phyloP scores from a whole-genome alignment of 2,797 vertebrate species.

The Peromyscus eremicus region DNA sequence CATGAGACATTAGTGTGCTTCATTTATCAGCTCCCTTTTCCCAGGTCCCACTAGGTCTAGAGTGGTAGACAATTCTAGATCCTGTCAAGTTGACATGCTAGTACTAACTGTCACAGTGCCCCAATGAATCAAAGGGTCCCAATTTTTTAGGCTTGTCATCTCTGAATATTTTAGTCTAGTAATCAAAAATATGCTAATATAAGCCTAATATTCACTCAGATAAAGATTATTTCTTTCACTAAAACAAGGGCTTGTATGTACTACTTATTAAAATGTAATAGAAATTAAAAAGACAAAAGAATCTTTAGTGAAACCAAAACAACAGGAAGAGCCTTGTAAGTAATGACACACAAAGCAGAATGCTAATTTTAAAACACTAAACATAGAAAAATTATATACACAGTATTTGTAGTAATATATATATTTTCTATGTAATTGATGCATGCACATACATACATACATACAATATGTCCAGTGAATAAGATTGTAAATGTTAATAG shows the following conservation, averaged over 20 bases:
- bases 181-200: constrained; percentile 48
- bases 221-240: constrained; percentile 45
- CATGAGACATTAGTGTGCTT: neutral
- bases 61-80: neutral
- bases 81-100: neutral
- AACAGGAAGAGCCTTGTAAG: neutral
- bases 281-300: neutral
- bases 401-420: neutral
- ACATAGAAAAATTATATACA: constrained; percentile 26
- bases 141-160: neutral
- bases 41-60: neutral
- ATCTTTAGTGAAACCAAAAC: constrained; percentile 39
- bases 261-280: constrained; percentile 18
- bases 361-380: constrained; percentile 44
- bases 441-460: neutral
- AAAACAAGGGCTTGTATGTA: constrained; percentile 1
- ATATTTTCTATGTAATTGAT: neutral
- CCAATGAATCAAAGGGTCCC: neutral
- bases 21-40: neutral
- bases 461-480: neutral
- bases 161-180: constrained; percentile 44
- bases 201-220: constrained; percentile 54
- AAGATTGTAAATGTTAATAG: neutral
- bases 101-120: neutral
- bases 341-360: neutral